phyloP scores from a whole-genome alignment of 2,888 invertebrate genomes.

The Daptonema setosum region DNA sequence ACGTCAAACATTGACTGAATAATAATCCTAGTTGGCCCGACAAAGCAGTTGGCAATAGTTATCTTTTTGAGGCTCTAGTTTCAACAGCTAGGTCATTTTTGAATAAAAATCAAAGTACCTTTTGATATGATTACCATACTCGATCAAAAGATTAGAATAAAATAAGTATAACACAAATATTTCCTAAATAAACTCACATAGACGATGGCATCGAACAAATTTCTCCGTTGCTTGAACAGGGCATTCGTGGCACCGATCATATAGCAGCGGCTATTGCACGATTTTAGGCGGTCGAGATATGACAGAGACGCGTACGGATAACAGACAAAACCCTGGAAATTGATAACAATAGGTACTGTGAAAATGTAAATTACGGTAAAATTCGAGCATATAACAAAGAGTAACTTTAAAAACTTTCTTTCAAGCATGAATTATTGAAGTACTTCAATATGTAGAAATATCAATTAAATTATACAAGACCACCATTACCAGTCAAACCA shows the following conservation, averaged over 20 bases:
- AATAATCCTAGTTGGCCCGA: no score
- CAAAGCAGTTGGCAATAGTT: no score
- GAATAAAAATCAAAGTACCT: no score
- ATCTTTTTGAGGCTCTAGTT: no score
- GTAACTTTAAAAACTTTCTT: no score
- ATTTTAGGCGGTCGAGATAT: conserved; percentile 69
- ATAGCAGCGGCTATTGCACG: conserved; percentile 50
- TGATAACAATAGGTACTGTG: not conserved
- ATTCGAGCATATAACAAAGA: no score
- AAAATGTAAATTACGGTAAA: not conserved
- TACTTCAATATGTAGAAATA: not conserved
- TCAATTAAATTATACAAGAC: no score
- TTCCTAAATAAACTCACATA: conserved; percentile 38
- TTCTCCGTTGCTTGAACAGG: conserved; percentile 80
- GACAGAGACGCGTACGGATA: conserved; percentile 84
- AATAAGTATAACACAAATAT: no score
- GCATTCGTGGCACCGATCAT: conserved; percentile 93
- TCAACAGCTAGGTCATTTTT: no score
- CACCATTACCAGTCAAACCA: not conserved
- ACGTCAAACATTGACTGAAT: not conserved
- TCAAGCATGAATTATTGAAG: no score
- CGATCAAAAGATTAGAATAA: not conserved
- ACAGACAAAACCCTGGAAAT: conserved; percentile 56
- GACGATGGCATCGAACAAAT: conserved; percentile 70
- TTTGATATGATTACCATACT: not conserved